A percentile compares a stretch with the other conserved stretches of the same genome.
phyloP scores from a whole-genome alignment of 2,888 invertebrate species.

The Diploptera punctata region DNA sequence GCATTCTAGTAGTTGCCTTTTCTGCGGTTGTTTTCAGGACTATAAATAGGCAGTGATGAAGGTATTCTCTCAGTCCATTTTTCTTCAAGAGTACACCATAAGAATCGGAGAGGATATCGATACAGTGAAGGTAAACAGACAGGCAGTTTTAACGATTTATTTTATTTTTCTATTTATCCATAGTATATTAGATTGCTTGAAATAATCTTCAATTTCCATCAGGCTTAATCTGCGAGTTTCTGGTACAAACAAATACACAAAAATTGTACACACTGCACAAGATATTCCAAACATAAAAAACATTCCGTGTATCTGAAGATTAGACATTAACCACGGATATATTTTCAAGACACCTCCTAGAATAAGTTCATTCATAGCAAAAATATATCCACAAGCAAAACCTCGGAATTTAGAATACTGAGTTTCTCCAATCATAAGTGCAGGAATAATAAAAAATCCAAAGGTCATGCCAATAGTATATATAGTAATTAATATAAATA shows the following conservation, averaged over 20 bases:
- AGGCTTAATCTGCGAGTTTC: not conserved
- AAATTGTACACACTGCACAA: too few species aligned
- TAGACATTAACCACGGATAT: not conserved
- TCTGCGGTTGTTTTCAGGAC: too few species aligned
- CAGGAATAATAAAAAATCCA: not conserved
- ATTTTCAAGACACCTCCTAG: too few species aligned
- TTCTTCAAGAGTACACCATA: too few species aligned
- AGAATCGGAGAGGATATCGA: too few species aligned
- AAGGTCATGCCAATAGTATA: not conserved
- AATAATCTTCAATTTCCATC: not conserved
- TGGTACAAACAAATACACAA: not conserved
- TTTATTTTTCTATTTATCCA: not conserved
- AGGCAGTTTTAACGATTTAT: too few species aligned
- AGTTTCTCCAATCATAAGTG: not conserved
- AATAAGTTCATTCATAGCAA: not conserved
- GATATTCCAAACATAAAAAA: not conserved
- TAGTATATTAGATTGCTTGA: not conserved
- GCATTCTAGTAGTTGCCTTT: too few species aligned
- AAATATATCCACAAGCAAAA: not conserved
- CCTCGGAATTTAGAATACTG: not conserved
- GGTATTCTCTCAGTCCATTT: too few species aligned
- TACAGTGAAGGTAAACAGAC: too few species aligned
- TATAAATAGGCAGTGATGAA: too few species aligned
- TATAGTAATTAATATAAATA: not conserved
- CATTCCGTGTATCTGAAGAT: not conserved